Evolutionary conservation across 2,113 vertebrate species (phyloP).

Genomic region (Ctenomys sociabilis): DNA sequence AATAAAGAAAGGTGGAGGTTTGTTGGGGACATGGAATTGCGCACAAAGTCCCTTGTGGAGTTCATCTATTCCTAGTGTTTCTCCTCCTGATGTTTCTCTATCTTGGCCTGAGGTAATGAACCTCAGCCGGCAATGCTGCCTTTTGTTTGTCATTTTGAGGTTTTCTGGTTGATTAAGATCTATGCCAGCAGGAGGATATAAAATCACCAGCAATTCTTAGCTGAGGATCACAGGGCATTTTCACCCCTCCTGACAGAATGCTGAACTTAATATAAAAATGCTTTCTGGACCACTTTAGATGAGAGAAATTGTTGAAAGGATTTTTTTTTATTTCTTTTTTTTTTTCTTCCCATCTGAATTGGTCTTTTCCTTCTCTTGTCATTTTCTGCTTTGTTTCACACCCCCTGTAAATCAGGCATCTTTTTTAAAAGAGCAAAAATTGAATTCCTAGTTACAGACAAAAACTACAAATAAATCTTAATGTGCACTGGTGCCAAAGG

Average conservation of each 20-base stretch:
- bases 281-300: slow-evolving; percentile 57
- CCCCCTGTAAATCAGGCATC: slow-evolving; percentile 50
- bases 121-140: slow-evolving; percentile 86
- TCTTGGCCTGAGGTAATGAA: slow-evolving; percentile 87
- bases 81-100: slow-evolving; percentile 78
- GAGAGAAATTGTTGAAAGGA: slow-evolving; percentile 62
- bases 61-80: slow-evolving; percentile 50
- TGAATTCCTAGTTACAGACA: slow-evolving; percentile 71
- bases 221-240: slow-evolving; percentile 64
- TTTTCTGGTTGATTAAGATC: slow-evolving; percentile 89
- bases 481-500: slow-evolving; percentile 1
- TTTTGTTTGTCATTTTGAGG: slow-evolving; percentile 87
- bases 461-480: slow-evolving; percentile 68
- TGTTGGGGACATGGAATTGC: neutral
- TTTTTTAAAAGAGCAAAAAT: slow-evolving; percentile 70
- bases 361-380: slow-evolving; percentile 43
- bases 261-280: slow-evolving; percentile 75
- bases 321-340: slow-evolving; percentile 22
- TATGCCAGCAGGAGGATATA: slow-evolving; percentile 81
- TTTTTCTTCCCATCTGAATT: slow-evolving; percentile 50
- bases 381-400: slow-evolving; percentile 80
- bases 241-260: slow-evolving; percentile 70
- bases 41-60: slow-evolving; percentile 73
- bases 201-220: slow-evolving; percentile 79
- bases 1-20: too few species aligned